phyloP scores from a whole-genome alignment of 2,113 vertebrate species.

The Microcebus lehilahytsara region DNA sequence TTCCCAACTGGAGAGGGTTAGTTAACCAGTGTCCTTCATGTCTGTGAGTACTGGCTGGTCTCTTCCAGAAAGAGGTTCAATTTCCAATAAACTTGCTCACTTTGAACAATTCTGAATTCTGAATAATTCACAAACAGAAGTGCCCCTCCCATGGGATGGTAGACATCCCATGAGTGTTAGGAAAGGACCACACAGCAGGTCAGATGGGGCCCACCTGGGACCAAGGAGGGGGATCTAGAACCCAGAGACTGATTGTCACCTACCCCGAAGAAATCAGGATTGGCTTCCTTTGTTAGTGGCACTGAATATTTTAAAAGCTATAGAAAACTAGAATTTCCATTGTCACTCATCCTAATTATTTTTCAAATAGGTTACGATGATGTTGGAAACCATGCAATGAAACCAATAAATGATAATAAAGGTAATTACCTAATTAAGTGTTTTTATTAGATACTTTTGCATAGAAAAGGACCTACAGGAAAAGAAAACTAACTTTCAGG shows the following conservation, averaged over 20 bases:
- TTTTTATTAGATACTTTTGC: conserved; percentile 1
- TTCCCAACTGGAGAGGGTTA: not conserved
- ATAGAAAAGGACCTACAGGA: not conserved
- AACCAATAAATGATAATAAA: conserved; percentile 83
- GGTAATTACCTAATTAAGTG: conserved; percentile 76
- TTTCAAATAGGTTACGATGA: conserved; percentile 83
- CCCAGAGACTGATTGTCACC: not conserved
- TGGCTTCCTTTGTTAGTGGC: not conserved
- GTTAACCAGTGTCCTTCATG: not conserved
- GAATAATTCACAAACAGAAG: not conserved
- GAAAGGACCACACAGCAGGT: not conserved
- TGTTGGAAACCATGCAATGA: conserved; percentile 80
- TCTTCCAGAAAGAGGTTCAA: not conserved
- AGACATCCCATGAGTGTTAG: not conserved
- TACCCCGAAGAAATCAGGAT: not conserved
- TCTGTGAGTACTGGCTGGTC: not conserved
- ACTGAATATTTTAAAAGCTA: not conserved
- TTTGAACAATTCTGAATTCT: not conserved
- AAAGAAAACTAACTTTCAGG: not conserved
- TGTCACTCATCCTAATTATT: conserved; percentile 30
- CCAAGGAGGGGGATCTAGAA: not conserved
- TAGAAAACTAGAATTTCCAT: not conserved
- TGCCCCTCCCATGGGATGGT: not conserved
- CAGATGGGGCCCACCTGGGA: not conserved
- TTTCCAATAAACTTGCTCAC: not conserved